These are phyloP conservation scores for Uromys caudimaculatus DNA, from an alignment of 2,797 vertebrate species.

Conservation along the genomic window DNA sequence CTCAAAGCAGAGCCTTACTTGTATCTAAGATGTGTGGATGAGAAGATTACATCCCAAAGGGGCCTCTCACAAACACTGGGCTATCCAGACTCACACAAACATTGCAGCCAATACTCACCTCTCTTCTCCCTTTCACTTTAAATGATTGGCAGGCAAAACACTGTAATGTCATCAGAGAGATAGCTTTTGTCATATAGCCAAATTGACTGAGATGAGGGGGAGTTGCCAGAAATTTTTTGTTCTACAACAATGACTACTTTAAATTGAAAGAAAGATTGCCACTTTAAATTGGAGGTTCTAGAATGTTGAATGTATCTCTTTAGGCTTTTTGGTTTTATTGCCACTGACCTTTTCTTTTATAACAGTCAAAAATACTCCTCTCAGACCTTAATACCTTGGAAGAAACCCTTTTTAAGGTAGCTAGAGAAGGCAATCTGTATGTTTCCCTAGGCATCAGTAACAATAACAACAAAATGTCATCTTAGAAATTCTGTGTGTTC, in stretches of 20 bases:
- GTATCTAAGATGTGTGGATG: rapidly evolving
- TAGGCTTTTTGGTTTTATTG: not conserved
- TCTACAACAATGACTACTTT: not conserved
- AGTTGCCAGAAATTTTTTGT: not conserved
- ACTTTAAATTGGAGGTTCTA: not conserved
- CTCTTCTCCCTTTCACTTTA: not conserved
- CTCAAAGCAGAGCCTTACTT: not conserved
- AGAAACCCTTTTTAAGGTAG: not conserved
- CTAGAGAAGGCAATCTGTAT: not conserved
- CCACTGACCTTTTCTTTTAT: not conserved
- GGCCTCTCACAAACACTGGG: not conserved
- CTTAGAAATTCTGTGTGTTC: not conserved
- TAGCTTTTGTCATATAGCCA: not conserved
- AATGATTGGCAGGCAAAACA: not conserved
- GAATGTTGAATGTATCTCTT: not conserved
- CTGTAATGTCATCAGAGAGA: not conserved
- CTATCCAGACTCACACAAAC: not conserved
- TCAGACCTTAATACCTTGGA: not conserved
- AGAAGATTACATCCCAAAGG: not conserved
- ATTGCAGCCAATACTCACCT: not conserved
- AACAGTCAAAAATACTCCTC: not conserved
- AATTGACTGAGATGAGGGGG: not conserved
- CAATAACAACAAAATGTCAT: not conserved
- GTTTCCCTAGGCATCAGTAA: not conserved
- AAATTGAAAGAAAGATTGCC: not conserved